Evolutionary conservation across 2,888 invertebrate genomes (phyloP).

Genomic region (Homarus gammarus): DNA sequence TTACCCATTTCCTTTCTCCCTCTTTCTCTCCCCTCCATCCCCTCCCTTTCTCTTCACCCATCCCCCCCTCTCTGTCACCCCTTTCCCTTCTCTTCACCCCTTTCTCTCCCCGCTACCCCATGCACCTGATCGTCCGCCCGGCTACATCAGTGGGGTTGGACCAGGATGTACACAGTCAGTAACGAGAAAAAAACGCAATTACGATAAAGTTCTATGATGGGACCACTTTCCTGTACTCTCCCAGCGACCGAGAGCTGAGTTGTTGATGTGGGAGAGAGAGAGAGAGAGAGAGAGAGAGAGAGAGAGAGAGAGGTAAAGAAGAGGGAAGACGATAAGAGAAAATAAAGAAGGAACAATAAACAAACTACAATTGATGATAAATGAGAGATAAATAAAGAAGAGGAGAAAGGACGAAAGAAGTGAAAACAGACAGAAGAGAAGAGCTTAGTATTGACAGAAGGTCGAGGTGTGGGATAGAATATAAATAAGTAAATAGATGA

Average conservation of each 20-base stretch:
- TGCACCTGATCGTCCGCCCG: background rate
- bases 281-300: background rate
- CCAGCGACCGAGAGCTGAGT: background rate
- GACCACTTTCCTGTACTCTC: conserved; percentile 33
- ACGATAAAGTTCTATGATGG: conserved; percentile 9
- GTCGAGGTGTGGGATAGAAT: too few relatives aligned
- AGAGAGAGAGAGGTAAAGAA: background rate
- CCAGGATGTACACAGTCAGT: conserved; percentile 17
- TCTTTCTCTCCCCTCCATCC: background rate
- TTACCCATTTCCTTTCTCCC: background rate
- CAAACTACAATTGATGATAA: too few relatives aligned
- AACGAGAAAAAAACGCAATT: conserved; percentile 18
- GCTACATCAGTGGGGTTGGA: background rate
- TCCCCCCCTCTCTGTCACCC: background rate
- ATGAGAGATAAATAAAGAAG: too few relatives aligned
- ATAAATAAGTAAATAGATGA: too few relatives aligned
- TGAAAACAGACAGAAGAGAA: background rate
- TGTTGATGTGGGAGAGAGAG: background rate
- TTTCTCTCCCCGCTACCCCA: background rate
- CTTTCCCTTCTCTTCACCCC: background rate
- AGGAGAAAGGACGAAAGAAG: background rate
- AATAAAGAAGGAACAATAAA: background rate
- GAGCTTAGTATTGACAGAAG: too few relatives aligned
- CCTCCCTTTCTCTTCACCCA: background rate
- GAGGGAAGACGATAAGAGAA: background rate